Evolutionary conservation across 2,888 invertebrate species (phyloP), one percentile per base, ranked within the genome.

Genomic region (Drosophila macrothrix): DNA sequence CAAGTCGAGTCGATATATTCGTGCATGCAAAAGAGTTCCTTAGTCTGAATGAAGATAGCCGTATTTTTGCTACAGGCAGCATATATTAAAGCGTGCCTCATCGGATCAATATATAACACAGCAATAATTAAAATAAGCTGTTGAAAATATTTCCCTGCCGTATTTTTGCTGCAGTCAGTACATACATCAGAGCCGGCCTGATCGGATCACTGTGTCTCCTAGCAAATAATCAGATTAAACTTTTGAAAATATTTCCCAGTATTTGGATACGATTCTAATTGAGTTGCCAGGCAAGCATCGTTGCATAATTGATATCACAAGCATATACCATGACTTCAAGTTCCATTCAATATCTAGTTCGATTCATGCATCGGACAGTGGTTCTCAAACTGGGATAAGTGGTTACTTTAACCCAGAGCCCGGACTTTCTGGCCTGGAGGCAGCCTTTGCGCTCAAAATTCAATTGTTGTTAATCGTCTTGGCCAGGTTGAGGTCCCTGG

Each of bases 391-490:
- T 41, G 61, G 59, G 46, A 9, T 4, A 46, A 46, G 46, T 16
- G 46, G 22, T 46, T 43, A 3, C 14, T 7, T 33, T 59, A 54
- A 68, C 37, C 37, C 25, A 37, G 14, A 19, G 43, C 29, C 16
- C 7, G 35, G 29, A 14, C 19, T 35, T 50, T 41, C 41, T 61
- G 35, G 19, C 28, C 43, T 10, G 28, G 22, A 12, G 31, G 28
- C 14, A 14, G 31, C 33, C 50, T 9, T 19, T 33, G 53, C 68
- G 52, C 67, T 81, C 64, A 63, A 84, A 89, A 84, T 87, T 89
- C 84, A 87, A 84, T 84, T 89, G 87, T 78, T 87, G 83, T 79
- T 82, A 83, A 88, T 80, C 70, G 84, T 77, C 76, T 84, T 58
- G 81, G 82, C 66, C 83, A 83, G 83, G 76, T 68, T 73, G 66